phyloP scores from a whole-genome alignment of 2,888 invertebrate species.

The Junonia oenone region DNA sequence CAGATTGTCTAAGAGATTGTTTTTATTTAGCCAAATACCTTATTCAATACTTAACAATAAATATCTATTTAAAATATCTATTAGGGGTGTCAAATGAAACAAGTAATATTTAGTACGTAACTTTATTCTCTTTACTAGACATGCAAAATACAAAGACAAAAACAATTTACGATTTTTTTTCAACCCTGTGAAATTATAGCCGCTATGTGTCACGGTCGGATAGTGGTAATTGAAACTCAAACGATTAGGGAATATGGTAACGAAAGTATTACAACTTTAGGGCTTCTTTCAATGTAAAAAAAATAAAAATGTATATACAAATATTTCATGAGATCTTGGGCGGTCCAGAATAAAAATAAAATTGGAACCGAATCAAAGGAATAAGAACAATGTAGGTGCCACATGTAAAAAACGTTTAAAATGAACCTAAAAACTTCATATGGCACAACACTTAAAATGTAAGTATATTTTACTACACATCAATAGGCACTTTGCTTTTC shows the following conservation, averaged over 20 bases:
- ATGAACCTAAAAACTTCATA: slow-evolving; percentile 20
- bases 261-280: slow-evolving; percentile 9
- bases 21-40: slow-evolving; percentile 3
- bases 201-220: slow-evolving; percentile 1
- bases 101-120: slow-evolving; percentile 48
- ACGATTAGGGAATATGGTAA: slow-evolving; percentile 19
- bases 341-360: slow-evolving; percentile 3
- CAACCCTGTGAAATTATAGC: slow-evolving; percentile 34
- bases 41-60: not conserved
- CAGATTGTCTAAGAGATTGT: slow-evolving; percentile 4
- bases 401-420: slow-evolving; percentile 7
- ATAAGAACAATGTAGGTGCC: slow-evolving; percentile 13
- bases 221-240: not conserved
- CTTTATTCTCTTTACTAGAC: slow-evolving; percentile 74
- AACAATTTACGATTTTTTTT: slow-evolving; percentile 42
- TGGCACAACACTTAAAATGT: slow-evolving; percentile 24
- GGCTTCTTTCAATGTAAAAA: slow-evolving; percentile 3
- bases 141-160: slow-evolving; percentile 70
- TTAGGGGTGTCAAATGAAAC: slow-evolving; percentile 19
- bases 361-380: slow-evolving; percentile 7
- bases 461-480: slow-evolving; percentile 42
- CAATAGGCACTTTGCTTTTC: slow-evolving; percentile 54
- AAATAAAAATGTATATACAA: slow-evolving; percentile 1
- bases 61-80: not conserved
- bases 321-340: slow-evolving; percentile 20